Conservation (phyloP, 2,797 vertebrate species). For the Poeciliopsis presidionis region DNA sequence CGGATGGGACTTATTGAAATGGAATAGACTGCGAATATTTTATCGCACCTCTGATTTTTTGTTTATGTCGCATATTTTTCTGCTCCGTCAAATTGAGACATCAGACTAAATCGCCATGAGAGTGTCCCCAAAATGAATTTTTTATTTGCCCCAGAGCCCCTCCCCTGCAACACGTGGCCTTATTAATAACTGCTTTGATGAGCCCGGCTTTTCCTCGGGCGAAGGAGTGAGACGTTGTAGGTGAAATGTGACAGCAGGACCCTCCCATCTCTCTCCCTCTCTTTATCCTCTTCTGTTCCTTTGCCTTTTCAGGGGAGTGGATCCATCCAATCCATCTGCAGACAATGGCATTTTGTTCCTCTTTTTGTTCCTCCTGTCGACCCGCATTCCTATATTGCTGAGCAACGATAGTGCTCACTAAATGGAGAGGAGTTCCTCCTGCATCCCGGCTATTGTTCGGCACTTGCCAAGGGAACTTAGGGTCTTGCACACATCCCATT, state of each 20-base stretch:
- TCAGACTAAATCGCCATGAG: constrained; percentile 74
- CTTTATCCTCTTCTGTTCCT: constrained; percentile 65
- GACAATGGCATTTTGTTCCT: constrained; percentile 93
- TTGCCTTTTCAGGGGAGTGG: constrained; percentile 78
- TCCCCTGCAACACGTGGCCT: constrained; percentile 63
- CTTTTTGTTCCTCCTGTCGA: constrained; percentile 86
- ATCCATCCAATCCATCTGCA: constrained; percentile 83
- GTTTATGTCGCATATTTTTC: neutral
- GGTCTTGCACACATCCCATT: constrained; percentile 68
- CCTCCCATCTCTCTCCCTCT: constrained; percentile 78
- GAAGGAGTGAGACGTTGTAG: constrained; percentile 81
- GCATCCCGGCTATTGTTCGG: constrained; percentile 67
- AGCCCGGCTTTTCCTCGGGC: constrained; percentile 75
- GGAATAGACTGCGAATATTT: neutral
- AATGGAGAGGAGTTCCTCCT: constrained; percentile 83
- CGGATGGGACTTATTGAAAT: neutral
- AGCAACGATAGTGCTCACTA: constrained; percentile 76
- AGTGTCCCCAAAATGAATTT: constrained; percentile 66
- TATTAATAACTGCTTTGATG: constrained; percentile 82
- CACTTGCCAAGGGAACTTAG: constrained; percentile 70
- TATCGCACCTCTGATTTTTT: neutral
- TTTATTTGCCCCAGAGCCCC: constrained; percentile 65
- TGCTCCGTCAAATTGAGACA: constrained; percentile 72
- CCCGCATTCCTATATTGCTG: constrained; percentile 87
- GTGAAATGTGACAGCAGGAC: constrained; percentile 81